A percentile compares a stretch with the other conserved stretches of the same genome.
These are phyloP conservation scores for Fratercula arctica DNA, from an alignment of 2,797 vertebrate genomes.

Conservation along the genomic window DNA sequence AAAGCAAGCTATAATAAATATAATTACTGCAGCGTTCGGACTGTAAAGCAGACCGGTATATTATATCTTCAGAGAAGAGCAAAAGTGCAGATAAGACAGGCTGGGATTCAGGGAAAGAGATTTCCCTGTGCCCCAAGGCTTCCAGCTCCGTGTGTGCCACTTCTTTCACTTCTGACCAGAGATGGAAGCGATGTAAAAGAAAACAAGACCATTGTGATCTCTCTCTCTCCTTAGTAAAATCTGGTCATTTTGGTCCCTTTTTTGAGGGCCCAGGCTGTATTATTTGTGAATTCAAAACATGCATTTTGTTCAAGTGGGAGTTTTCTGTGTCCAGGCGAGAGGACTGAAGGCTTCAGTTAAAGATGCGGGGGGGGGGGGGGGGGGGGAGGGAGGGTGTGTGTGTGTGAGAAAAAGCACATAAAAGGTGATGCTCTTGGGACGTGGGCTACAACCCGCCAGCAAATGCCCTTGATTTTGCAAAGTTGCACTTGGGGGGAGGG, in stretches of 20 bases:
- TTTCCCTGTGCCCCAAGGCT: slow-evolving; percentile 14
- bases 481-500: not conserved
- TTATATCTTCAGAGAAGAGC: not conserved
- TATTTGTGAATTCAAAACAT: slow-evolving; percentile 3
- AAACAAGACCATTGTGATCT: slow-evolving; percentile 9
- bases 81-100: slow-evolving; percentile 31
- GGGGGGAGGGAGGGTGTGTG: too few species aligned
- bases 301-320: not conserved
- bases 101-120: slow-evolving; percentile 1
- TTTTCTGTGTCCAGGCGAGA: not conserved
- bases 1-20: not conserved
- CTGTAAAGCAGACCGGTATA: not conserved
- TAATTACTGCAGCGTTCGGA: not conserved
- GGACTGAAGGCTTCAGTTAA: not conserved
- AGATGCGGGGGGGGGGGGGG: not conserved
- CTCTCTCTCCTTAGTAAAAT: not conserved
- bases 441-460: not conserved
- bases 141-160: not conserved
- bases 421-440: not conserved
- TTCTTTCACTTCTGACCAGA: slow-evolving; percentile 56
- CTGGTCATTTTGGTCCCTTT: not conserved
- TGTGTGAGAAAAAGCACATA: not conserved
- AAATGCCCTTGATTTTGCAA: not conserved
- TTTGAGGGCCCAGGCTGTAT: not conserved
- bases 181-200: not conserved